Conservation (phyloP, 2,888 invertebrate species). For the Hermodice carunculata region DNA sequence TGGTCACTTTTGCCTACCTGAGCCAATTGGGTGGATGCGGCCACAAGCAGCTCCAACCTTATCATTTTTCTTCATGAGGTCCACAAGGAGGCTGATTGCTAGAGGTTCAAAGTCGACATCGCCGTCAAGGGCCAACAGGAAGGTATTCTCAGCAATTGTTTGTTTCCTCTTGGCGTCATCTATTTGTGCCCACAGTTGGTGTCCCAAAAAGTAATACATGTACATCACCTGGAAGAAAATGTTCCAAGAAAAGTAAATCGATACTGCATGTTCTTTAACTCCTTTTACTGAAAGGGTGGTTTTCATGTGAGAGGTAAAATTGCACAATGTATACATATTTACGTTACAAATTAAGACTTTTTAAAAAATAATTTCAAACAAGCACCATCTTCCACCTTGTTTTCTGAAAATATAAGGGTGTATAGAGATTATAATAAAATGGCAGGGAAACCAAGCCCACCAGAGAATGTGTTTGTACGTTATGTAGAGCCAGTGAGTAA, state of each 20-base stretch:
- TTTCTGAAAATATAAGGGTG: conserved; percentile 76
- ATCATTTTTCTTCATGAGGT: conserved; percentile 98
- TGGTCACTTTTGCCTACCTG: conserved; percentile 76
- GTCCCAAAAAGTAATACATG: conserved; percentile 98
- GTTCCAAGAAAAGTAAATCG: no score
- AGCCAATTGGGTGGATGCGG: conserved; percentile 97
- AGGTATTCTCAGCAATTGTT: conserved; percentile 89
- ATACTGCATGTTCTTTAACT: no score
- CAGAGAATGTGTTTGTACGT: no score
- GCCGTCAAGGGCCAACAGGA: conserved; percentile 93
- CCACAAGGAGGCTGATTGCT: conserved; percentile 92
- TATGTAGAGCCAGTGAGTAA: no score
- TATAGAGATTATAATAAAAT: neutral
- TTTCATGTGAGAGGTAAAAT: no score
- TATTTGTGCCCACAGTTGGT: conserved; percentile 80
- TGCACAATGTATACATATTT: no score
- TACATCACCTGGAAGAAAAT: conserved; percentile 85
- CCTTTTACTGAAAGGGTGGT: no score
- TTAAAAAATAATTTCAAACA: no score
- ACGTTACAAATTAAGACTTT: no score
- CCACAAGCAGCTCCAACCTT: conserved; percentile 98
- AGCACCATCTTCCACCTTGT: conserved; percentile 98
- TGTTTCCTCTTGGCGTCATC: conserved; percentile 31
- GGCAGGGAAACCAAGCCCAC: no score
- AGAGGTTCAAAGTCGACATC: conserved; percentile 98